phyloP scores from a whole-genome alignment of 2,888 invertebrate genomes.

The Troides aeacus region DNA sequence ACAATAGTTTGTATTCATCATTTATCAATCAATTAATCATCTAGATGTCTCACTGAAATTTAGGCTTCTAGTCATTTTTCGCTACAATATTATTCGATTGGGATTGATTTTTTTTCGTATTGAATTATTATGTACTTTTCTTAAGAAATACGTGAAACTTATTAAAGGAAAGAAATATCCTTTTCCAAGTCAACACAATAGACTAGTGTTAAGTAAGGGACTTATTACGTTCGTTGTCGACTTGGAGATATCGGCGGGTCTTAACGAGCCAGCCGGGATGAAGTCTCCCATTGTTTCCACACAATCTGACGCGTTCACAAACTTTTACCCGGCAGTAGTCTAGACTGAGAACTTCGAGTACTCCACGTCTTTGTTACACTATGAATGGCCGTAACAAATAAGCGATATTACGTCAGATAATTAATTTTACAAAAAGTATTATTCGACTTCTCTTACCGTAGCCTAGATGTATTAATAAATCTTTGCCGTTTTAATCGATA shows the following conservation, averaged over 20 bases:
- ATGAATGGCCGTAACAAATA: background rate
- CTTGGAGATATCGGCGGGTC: slow-evolving; percentile 20
- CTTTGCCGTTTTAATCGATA: no score
- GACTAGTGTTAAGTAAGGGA: slow-evolving; percentile 3
- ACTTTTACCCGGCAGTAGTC: slow-evolving; percentile 8
- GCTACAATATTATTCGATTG: no score
- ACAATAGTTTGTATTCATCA: no score
- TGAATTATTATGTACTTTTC: no score
- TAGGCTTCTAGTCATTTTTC: no score
- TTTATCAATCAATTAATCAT: no score
- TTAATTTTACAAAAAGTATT: background rate
- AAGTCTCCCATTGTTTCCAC: slow-evolving; percentile 9
- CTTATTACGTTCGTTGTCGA: slow-evolving; percentile 9
- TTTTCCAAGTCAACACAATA: slow-evolving; percentile 1
- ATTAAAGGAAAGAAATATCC: no score
- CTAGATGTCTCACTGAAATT: no score
- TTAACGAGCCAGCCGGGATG: slow-evolving; percentile 16
- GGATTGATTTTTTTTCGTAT: no score
- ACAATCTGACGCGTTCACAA: slow-evolving; percentile 12
- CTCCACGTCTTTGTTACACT: background rate
- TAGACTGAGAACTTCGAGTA: slow-evolving; percentile 1
- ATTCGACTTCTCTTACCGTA: background rate
- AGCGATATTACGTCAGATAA: background rate
- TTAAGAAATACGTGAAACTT: no score
- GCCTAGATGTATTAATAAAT: no score